Evolutionary conservation across 2,113 vertebrate genomes (phyloP).

Genomic region (Sinosuthora webbiana): DNA sequence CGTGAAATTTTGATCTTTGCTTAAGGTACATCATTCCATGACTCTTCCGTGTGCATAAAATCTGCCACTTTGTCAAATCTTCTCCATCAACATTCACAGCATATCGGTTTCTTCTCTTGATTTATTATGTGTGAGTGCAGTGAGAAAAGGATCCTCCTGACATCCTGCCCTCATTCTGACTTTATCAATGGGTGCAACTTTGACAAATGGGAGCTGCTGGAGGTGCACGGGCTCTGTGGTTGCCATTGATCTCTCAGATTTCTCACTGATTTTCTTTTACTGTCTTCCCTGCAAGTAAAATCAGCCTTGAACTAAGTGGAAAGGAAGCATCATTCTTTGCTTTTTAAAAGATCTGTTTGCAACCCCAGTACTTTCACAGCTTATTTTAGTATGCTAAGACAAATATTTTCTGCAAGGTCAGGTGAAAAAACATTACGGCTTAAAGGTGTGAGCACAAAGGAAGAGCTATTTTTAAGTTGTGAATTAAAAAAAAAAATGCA

Average conservation of each 20-base stretch:
- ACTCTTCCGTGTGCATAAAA: neutral
- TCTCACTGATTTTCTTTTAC: neutral
- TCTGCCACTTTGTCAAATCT: neutral
- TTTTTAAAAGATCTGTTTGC: neutral
- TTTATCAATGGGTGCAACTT: constrained; percentile 50
- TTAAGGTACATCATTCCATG: neutral
- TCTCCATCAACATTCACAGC: neutral
- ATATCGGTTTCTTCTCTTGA: neutral
- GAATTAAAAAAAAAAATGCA: neutral
- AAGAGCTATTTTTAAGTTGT: neutral
- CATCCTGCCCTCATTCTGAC: constrained; percentile 13
- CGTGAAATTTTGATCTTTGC: neutral
- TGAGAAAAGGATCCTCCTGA: neutral
- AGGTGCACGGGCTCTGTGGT: neutral
- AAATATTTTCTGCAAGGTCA: constrained; percentile 12
- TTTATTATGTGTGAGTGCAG: neutral
- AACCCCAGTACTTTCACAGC: neutral
- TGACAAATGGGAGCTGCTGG: constrained; percentile 41
- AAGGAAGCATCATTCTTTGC: neutral
- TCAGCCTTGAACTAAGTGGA: constrained; percentile 27
- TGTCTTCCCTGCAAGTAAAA: neutral
- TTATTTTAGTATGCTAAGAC: neutral
- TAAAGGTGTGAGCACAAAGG: constrained; percentile 4
- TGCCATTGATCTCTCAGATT: neutral
- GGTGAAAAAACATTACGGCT: neutral